phyloP scores from a whole-genome alignment of 2,888 invertebrate genomes.

The Drosophila robusta region DNA sequence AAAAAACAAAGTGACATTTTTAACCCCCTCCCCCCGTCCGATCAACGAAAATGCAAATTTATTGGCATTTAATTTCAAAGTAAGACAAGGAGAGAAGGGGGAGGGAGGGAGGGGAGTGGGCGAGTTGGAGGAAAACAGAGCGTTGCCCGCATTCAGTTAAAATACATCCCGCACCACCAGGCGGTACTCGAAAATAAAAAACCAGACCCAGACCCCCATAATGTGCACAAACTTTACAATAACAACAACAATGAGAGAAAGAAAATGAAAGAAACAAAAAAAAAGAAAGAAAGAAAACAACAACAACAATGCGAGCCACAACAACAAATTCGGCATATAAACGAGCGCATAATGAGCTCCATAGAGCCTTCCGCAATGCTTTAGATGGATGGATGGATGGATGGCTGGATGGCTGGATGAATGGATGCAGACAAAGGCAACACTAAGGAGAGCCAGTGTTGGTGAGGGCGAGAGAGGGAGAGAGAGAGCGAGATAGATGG shows the following conservation, averaged over 20 bases:
- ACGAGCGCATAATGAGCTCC: slow-evolving; percentile 81
- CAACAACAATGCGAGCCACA: slow-evolving; percentile 49
- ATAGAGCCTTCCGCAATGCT: slow-evolving; percentile 62
- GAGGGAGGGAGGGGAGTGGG: not conserved
- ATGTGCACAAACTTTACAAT: slow-evolving; percentile 59
- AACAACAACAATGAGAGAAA: slow-evolving; percentile 24
- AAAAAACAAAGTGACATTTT: slow-evolving; percentile 66
- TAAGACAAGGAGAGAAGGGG: slow-evolving; percentile 40
- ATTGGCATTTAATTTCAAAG: slow-evolving; percentile 78
- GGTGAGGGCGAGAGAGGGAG: not conserved
- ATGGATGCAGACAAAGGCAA: slow-evolving; percentile 17
- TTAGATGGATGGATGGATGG: slow-evolving; percentile 45
- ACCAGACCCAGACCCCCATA: slow-evolving; percentile 63
- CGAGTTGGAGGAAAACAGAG: not conserved
- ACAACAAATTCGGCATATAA: slow-evolving; percentile 80
- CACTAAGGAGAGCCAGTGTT: slow-evolving; percentile 1
- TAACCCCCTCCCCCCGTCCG: not conserved
- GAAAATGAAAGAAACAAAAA: not conserved
- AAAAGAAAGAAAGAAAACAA: slow-evolving; percentile 22
- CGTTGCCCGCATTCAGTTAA: slow-evolving; percentile 62
- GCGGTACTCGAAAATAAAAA: slow-evolving; percentile 18
- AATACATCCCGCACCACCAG: slow-evolving; percentile 34
- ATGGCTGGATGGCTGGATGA: slow-evolving; percentile 14
- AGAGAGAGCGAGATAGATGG: slow-evolving; percentile 2
- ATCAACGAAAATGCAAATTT: slow-evolving; percentile 68